Conservation (phyloP, 2,113 vertebrate species). For the Pseudopipra pipra region DNA sequence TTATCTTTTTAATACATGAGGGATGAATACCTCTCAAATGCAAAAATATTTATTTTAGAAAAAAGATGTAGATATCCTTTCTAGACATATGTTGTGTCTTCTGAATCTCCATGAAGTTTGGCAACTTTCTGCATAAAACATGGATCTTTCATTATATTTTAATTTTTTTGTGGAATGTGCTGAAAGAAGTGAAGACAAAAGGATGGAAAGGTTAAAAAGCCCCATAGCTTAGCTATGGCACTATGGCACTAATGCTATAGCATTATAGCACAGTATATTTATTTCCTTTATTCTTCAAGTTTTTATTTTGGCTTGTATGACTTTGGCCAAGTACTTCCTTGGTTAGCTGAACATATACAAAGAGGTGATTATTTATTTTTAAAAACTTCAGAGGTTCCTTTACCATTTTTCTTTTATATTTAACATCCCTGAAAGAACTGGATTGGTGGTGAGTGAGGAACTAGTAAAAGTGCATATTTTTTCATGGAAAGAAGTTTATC, state of each 20-base stretch:
- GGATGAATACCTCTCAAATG: not conserved
- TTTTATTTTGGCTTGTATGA: not conserved
- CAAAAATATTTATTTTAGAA: not conserved
- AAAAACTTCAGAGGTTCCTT: not conserved
- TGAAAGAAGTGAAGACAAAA: not conserved
- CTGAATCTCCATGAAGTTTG: not conserved
- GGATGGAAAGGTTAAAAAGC: not conserved
- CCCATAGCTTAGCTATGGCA: not conserved
- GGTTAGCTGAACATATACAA: not conserved
- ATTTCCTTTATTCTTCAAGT: not conserved
- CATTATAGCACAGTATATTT: not conserved
- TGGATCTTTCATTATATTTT: not conserved
- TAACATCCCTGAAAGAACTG: not conserved
- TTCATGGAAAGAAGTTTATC: not conserved
- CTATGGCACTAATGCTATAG: too few species aligned
- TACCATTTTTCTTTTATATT: not conserved
- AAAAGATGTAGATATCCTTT: not conserved
- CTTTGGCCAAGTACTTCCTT: not conserved
- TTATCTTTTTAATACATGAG: conserved; percentile 29
- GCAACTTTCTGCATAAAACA: not conserved
- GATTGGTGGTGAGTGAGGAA: not conserved
- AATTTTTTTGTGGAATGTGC: not conserved
- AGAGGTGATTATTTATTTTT: not conserved
- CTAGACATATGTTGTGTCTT: not conserved
- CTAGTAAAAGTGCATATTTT: not conserved